Conservation (phyloP, 2,888 invertebrate genomes). For the Euspilapteryx auroguttella region DNA sequence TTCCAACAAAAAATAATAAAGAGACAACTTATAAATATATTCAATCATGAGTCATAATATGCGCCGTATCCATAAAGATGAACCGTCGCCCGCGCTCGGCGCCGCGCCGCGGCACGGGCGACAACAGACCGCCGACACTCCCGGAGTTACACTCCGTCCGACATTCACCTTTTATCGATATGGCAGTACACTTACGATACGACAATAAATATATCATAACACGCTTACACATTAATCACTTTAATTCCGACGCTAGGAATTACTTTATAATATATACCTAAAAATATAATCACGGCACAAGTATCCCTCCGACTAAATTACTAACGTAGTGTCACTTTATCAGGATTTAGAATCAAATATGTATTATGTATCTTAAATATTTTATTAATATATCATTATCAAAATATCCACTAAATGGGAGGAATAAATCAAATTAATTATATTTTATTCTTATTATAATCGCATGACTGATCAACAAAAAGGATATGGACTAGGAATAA, state of each 20-base stretch:
- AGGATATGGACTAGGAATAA: constrained; percentile 63
- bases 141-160: constrained; percentile 59
- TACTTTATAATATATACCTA: constrained; percentile 62
- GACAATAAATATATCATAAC: constrained; percentile 56
- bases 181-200: constrained; percentile 60
- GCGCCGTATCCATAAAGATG: neutral
- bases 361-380: constrained; percentile 63
- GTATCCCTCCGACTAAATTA: constrained; percentile 63
- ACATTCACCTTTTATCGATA: constrained; percentile 61
- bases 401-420: constrained; percentile 63
- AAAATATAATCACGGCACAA: constrained; percentile 64
- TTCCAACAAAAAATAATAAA: constrained; percentile 46
- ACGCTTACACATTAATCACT: constrained; percentile 63
- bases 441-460: constrained; percentile 59
- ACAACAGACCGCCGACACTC: constrained; percentile 42
- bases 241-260: constrained; percentile 63
- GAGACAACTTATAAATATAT: constrained; percentile 41
- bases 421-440: constrained; percentile 62
- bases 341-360: constrained; percentile 63
- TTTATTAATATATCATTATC: constrained; percentile 63
- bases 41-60: constrained; percentile 46
- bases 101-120: constrained; percentile 13
- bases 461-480: constrained; percentile 62
- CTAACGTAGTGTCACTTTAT: constrained; percentile 62
- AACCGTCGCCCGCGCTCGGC: neutral